Percentiles rank a stretch among this genome's conserved stretches.
phyloP scores from a whole-genome alignment of 2,113 vertebrate species.

The Oophaga pumilio region DNA sequence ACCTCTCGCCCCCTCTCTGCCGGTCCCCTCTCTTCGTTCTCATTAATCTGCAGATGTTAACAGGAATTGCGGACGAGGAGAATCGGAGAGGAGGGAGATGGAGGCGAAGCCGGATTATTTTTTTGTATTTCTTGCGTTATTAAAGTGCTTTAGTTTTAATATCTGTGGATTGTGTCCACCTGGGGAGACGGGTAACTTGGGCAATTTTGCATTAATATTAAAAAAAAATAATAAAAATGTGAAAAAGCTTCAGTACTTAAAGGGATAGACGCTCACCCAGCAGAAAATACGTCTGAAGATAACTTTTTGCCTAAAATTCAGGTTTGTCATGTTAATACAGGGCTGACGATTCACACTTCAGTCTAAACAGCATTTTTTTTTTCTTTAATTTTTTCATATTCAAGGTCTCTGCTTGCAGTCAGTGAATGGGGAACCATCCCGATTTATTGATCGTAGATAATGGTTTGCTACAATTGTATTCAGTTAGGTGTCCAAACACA shows the following conservation, averaged over 20 bases:
- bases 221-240: constrained; percentile 61
- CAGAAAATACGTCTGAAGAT: not conserved
- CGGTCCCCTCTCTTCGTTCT: constrained; percentile 74
- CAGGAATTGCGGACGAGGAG: constrained; percentile 62
- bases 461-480: too few relatives aligned
- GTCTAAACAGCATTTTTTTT: too few relatives aligned
- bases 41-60: constrained; percentile 95
- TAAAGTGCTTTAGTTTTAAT: constrained; percentile 95
- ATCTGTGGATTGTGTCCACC: constrained; percentile 85
- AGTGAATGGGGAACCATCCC: not conserved
- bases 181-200: constrained; percentile 79
- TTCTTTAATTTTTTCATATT: not conserved
- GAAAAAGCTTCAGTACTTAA: constrained; percentile 67
- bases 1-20: constrained; percentile 59
- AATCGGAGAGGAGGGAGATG: constrained; percentile 63
- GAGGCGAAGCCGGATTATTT: not conserved
- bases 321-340: not conserved
- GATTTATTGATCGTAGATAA: too few relatives aligned
- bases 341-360: too few relatives aligned
- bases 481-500: too few relatives aligned
- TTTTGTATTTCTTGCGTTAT: constrained; percentile 86
- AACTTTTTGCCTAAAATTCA: not conserved
- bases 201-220: constrained; percentile 86
- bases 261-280: constrained; percentile 21
- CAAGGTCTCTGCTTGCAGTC: not conserved